Percentiles rank a stretch among this genome's conserved stretches.
These are phyloP conservation scores for Cheilosia variabilis DNA, from an alignment of 2,888 invertebrate genomes.

Conservation along the genomic window DNA sequence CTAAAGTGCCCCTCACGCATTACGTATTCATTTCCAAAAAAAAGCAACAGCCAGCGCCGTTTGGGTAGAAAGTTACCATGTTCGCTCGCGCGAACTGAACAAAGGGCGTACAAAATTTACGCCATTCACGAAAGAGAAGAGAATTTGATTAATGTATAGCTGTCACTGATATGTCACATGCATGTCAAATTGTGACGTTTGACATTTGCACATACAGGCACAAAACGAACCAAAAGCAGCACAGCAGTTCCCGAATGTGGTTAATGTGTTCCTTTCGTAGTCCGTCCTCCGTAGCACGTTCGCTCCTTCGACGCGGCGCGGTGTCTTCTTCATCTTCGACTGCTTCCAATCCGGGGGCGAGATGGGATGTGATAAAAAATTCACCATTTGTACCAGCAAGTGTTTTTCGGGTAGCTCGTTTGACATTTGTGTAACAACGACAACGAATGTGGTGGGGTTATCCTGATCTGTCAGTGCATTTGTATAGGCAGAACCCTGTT, in stretches of 20 bases:
- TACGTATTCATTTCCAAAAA: conserved; percentile 65
- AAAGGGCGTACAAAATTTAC: conserved; percentile 77
- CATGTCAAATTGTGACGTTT: conserved; percentile 84
- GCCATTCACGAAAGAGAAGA: conserved; percentile 79
- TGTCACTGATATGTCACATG: conserved; percentile 85
- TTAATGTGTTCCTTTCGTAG: conserved; percentile 63
- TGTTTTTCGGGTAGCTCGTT: conserved; percentile 72
- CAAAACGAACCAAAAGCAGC: conserved; percentile 23
- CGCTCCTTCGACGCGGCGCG: conserved; percentile 46
- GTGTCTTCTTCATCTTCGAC: conserved; percentile 65
- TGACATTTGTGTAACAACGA: conserved; percentile 72
- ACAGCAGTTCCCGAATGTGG: conserved; percentile 66
- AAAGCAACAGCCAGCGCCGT: conserved; percentile 20
- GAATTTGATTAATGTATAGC: conserved; percentile 84
- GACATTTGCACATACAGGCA: conserved; percentile 81
- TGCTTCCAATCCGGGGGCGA: conserved; percentile 63
- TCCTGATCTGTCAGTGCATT: conserved; percentile 53
- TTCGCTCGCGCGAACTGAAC: conserved; percentile 67
- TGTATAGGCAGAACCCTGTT: conserved; percentile 50
- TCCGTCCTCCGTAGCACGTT: conserved; percentile 49
- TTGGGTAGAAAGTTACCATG: conserved; percentile 64
- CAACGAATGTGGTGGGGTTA: conserved; percentile 54
- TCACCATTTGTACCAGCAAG: conserved; percentile 75
- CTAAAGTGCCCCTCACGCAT: conserved; percentile 66
- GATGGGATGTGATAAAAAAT: conserved; percentile 72